Evolutionary conservation across 1,140 invertebrate species (phyloP).

Genomic region (Sesamia nonagrioides): DNA sequence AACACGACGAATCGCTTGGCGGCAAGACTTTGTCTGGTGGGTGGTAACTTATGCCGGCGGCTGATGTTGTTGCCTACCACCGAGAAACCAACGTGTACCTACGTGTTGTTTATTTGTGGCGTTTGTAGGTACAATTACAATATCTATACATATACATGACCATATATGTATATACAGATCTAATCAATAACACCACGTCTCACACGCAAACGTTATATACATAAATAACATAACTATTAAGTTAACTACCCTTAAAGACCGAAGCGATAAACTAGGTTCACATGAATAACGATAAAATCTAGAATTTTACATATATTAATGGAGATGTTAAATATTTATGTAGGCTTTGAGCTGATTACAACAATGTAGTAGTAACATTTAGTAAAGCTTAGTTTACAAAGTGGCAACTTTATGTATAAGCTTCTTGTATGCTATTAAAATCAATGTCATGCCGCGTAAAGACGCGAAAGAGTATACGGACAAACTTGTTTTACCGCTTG

Average conservation of each 20-base stretch:
- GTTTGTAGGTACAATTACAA: no score
- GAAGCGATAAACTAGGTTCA: constrained; percentile 48
- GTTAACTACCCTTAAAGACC: constrained; percentile 52
- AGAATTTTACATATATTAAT: constrained; percentile 64
- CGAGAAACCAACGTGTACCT: no score
- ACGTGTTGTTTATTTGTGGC: no score
- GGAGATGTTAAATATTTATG: constrained; percentile 73
- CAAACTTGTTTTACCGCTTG: no score
- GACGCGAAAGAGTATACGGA: no score
- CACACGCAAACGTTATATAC: background rate
- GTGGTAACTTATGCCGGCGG: no score
- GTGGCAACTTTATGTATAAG: background rate
- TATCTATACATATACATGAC: no score
- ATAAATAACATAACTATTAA: constrained; percentile 24
- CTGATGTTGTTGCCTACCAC: no score
- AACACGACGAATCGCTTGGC: no score
- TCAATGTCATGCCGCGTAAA: no score
- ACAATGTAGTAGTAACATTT: constrained; percentile 13
- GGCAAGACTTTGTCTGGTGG: no score
- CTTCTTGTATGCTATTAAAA: no score
- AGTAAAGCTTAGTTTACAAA: background rate
- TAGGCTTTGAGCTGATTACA: constrained; percentile 16
- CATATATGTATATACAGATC: background rate
- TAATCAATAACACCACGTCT: background rate
- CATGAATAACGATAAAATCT: constrained; percentile 47